A percentile compares a stretch with the other conserved stretches of the same genome.
Evolutionary conservation across 2,113 vertebrate species (phyloP).

Genomic region (Apteryx mantelli): DNA sequence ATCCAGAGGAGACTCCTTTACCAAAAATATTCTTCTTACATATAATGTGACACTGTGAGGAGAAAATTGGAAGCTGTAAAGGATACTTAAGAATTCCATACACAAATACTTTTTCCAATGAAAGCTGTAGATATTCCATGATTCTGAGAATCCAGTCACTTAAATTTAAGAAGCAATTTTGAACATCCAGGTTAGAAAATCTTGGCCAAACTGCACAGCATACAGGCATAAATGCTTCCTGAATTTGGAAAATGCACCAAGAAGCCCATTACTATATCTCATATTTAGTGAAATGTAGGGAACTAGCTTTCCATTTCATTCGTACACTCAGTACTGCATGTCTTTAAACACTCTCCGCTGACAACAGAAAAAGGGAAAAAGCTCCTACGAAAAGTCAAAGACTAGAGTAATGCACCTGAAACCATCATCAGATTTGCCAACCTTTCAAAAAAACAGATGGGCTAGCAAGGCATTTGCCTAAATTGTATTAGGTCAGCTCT

Average conservation of each 20-base stretch:
- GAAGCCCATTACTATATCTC: background rate
- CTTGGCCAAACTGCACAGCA: background rate
- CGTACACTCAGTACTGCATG: background rate
- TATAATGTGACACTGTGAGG: rapidly evolving
- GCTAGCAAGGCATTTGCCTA: background rate
- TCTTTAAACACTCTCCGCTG: background rate
- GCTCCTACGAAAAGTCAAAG: background rate
- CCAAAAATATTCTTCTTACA: background rate
- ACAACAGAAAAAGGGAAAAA: background rate
- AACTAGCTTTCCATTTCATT: background rate
- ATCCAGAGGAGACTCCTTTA: background rate
- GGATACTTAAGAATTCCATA: background rate
- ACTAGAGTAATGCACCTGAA: background rate
- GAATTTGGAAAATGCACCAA: background rate
- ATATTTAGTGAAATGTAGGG: background rate
- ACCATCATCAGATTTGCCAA: background rate
- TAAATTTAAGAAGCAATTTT: background rate
- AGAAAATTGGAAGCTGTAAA: background rate
- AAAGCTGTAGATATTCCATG: background rate
- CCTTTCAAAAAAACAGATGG: background rate
- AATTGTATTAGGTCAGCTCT: background rate
- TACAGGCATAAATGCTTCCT: background rate
- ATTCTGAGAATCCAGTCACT: background rate
- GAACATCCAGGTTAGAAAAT: background rate
- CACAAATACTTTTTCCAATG: background rate